Percentiles rank a stretch among this genome's conserved stretches.
Evolutionary conservation across 2,113 vertebrate genomes (phyloP).

Genomic region (Coturnix japonica): DNA sequence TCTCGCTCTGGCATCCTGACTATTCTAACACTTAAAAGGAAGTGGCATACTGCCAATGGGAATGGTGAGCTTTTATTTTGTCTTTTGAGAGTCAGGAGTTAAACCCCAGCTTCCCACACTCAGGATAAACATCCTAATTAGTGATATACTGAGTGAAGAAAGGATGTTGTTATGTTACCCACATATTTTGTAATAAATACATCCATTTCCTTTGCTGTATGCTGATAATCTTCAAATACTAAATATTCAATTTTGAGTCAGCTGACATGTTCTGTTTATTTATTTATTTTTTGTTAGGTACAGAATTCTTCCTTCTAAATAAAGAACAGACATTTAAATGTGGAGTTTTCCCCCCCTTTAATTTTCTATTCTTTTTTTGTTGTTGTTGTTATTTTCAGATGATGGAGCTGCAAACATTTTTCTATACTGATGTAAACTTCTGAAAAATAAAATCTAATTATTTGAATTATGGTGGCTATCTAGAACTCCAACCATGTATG

Average conservation of each 20-base stretch:
- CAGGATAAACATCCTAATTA: neutral
- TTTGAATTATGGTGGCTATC: neutral
- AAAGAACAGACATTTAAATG: neutral
- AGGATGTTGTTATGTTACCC: neutral
- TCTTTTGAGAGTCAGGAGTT: neutral
- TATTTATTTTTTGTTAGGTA: neutral
- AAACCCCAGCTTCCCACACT: neutral
- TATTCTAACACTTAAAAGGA: neutral
- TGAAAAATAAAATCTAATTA: neutral
- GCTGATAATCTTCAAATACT: neutral
- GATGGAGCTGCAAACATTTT: neutral
- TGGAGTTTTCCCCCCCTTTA: neutral
- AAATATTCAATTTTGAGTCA: neutral
- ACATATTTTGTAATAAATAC: neutral
- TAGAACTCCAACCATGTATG: neutral
- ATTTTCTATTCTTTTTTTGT: neutral
- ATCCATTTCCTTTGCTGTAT: neutral
- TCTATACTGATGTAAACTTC: neutral
- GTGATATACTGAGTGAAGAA: neutral
- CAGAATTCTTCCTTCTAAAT: neutral
- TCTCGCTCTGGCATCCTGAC: neutral
- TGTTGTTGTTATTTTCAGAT: neutral
- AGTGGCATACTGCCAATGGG: neutral
- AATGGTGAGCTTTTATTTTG: neutral
- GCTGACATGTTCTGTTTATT: neutral